Percentiles rank a stretch among this genome's conserved stretches.
These are phyloP conservation scores for Cossypha caffra DNA, from an alignment of 2,797 vertebrate genomes.

Conservation along the genomic window DNA sequence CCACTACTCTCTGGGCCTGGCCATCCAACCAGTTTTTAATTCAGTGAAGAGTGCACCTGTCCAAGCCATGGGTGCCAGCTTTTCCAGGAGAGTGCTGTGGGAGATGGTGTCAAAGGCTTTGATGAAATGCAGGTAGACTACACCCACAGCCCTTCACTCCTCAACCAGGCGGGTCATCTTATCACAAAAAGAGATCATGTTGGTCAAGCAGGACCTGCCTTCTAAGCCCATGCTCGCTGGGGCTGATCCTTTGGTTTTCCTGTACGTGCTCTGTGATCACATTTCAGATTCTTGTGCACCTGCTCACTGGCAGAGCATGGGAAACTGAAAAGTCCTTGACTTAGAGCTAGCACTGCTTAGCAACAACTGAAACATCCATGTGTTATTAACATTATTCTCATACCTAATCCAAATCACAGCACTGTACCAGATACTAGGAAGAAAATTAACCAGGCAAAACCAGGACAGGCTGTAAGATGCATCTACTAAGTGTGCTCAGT, in stretches of 20 bases:
- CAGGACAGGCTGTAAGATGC: background rate
- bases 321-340: background rate
- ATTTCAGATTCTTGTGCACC: background rate
- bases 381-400: background rate
- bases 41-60: background rate
- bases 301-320: background rate
- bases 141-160: background rate
- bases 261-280: background rate
- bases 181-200: background rate
- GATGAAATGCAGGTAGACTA: background rate
- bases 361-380: background rate
- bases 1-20: background rate
- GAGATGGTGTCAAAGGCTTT: background rate
- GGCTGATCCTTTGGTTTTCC: background rate
- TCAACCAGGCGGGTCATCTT: background rate
- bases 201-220: background rate
- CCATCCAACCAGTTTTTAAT: background rate
- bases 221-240: background rate
- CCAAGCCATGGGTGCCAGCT: background rate
- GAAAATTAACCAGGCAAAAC: background rate
- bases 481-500: background rate
- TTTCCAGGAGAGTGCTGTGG: background rate
- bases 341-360: background rate
- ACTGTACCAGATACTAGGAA: background rate
- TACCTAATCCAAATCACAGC: background rate